Evolutionary conservation across 2,797 vertebrate genomes (phyloP), one percentile per base, ranked within the genome.

Genomic region (Schizopygopsis malacanthus): DNA sequence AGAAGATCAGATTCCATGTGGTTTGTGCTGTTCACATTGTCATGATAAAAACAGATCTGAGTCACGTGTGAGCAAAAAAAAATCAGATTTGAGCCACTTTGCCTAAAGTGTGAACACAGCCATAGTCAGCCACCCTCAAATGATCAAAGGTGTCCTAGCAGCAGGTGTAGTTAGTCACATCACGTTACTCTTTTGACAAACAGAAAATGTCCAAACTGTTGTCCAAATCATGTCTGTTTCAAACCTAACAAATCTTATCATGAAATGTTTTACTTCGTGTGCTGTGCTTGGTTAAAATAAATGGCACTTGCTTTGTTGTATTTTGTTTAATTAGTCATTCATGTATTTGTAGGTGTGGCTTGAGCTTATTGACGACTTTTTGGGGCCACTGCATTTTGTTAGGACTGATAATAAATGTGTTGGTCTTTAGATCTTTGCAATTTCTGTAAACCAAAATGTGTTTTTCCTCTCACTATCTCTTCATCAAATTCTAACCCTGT

Each of bases 401-500:
- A n/a, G 39, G 28, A 39, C 43, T 18, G 45, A 33, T 28, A 75
- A 2, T 52, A 33, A 75, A 20, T 76, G 16, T 52, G 16, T 76
- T 45, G 1, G 80, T 82, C 47, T 47, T 22, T 72, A 45, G 39
- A 33, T 47, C 70, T 72, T 22, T 77, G 7, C 33, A 69, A 78
- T 77, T 67, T 63, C 43, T 63, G 88, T 79, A 87, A 47, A 91
- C 80, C n/a, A 41, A 45, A 63, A 76, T 25, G 13, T 76, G 8
- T 83, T 82, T 83, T 59, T 45, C 47, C 16, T 65, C 47, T 84
- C 45, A 50, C 84, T 86, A 79, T 87, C 79, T 88, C 79, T 84
- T 70, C 52, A 86, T 90, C 82, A 76, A 87, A 87, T 86, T 84
- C 86, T 90, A 54, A 67, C 90, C 11, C 43, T 90, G 86, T 94